phyloP scores from a whole-genome alignment of 1,140 invertebrate species.

The Eriosoma lanigerum region DNA sequence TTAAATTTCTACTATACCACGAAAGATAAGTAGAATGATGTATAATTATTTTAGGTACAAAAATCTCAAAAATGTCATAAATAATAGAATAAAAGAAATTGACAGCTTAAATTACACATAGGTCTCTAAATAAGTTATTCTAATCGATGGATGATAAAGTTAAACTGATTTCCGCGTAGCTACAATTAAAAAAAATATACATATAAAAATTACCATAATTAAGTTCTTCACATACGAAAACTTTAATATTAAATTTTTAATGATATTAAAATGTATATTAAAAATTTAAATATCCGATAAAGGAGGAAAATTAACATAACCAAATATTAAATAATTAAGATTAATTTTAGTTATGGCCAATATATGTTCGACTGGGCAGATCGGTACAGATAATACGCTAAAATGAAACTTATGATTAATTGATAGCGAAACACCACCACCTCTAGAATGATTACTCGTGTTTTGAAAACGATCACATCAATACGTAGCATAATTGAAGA shows the following conservation, averaged over 20 bases:
- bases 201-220: slow-evolving; percentile 1
- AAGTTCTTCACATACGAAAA: neutral
- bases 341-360: slow-evolving; percentile 23
- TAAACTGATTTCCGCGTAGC: neutral
- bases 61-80: slow-evolving; percentile 27
- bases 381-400: neutral
- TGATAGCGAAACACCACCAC: neutral
- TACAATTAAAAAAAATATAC: slow-evolving; percentile 2
- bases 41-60: slow-evolving; percentile 32
- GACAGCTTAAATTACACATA: neutral
- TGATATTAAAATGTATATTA: slow-evolving; percentile 14
- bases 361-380: neutral
- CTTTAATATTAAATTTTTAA: slow-evolving; percentile 18
- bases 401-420: slow-evolving; percentile 23
- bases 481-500: neutral
- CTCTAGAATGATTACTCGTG: slow-evolving; percentile 2
- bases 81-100: slow-evolving; percentile 17
- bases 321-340: slow-evolving; percentile 3
- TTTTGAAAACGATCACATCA: neutral
- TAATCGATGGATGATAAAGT: neutral
- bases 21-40: too few relatives aligned
- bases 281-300: neutral
- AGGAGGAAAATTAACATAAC: slow-evolving; percentile 15
- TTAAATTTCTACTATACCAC: too few relatives aligned
- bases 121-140: neutral